Conservation (phyloP, 2,797 vertebrate genomes). For the Pangasius sanitwongsei region DNA sequence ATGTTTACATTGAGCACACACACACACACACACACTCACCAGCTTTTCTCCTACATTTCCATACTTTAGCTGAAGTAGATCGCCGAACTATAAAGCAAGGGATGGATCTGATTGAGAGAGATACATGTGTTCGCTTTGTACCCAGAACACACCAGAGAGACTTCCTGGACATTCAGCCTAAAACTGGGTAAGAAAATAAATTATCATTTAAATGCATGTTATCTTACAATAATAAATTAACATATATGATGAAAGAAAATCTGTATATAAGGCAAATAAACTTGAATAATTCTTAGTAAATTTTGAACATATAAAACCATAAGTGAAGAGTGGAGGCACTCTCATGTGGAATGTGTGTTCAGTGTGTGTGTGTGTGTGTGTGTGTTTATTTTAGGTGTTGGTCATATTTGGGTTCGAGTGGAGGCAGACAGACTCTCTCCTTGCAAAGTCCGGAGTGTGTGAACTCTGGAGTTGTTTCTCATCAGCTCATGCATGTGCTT, state of each 20-base stretch:
- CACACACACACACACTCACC: background rate
- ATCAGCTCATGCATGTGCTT: conserved; percentile 86
- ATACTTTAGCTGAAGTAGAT: conserved; percentile 67
- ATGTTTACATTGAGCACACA: background rate
- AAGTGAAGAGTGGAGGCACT: background rate
- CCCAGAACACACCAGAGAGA: conserved; percentile 76
- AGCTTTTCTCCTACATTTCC: background rate
- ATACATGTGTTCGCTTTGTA: conserved; percentile 78
- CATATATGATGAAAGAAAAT: background rate
- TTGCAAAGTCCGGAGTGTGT: conserved; percentile 80
- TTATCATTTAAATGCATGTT: background rate
- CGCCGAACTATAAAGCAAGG: conserved; percentile 68
- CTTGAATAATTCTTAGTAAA: background rate
- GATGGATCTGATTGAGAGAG: conserved; percentile 75
- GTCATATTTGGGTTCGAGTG: conserved; percentile 85
- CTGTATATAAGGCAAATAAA: background rate
- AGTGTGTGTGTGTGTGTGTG: background rate
- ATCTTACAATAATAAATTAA: background rate
- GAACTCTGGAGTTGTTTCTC: conserved; percentile 80
- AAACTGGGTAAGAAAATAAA: conserved; percentile 70
- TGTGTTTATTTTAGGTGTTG: conserved; percentile 71
- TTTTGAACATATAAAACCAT: background rate
- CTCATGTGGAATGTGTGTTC: background rate
- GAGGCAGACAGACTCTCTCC: conserved; percentile 81
- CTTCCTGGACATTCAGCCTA: conserved; percentile 76